Evolutionary conservation across 2,113 vertebrate species (phyloP).

Genomic region (Corydoras sp.): DNA sequence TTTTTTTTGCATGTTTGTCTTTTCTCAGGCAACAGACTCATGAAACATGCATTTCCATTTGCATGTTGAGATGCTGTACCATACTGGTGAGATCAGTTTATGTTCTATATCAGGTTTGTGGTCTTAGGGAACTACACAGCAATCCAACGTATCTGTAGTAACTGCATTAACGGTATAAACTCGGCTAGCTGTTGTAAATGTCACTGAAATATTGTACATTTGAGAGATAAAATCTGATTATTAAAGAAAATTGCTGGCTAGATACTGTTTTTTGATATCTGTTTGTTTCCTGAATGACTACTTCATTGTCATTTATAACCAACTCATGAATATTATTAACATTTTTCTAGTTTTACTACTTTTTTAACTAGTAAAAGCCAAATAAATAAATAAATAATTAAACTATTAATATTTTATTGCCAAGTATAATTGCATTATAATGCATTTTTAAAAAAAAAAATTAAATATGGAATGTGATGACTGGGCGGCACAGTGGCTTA

Average conservation of each 20-base stretch:
- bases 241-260: conserved; percentile 63
- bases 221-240: conserved; percentile 66
- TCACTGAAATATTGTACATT: conserved; percentile 69
- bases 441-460: too few relatives aligned
- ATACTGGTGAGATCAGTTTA: conserved; percentile 33
- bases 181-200: conserved; percentile 71
- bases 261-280: too few relatives aligned
- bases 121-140: conserved; percentile 54
- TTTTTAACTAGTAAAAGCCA: too few relatives aligned
- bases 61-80: conserved; percentile 43
- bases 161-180: conserved; percentile 63
- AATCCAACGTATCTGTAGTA: conserved; percentile 62
- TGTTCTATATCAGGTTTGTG: conserved; percentile 61
- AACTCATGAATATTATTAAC: too few relatives aligned
- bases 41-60: conserved; percentile 35
- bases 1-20: conserved; percentile 28
- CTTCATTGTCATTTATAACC: too few relatives aligned
- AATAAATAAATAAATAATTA: too few relatives aligned
- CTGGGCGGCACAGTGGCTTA: too few relatives aligned
- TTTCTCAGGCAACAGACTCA: conserved; percentile 25
- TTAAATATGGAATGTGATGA: too few relatives aligned
- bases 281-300: too few relatives aligned
- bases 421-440: too few relatives aligned
- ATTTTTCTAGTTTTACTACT: too few relatives aligned
- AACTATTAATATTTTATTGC: too few relatives aligned